phyloP scores from a whole-genome alignment of 2,888 invertebrate species.

The Pedicia rivosa region DNA sequence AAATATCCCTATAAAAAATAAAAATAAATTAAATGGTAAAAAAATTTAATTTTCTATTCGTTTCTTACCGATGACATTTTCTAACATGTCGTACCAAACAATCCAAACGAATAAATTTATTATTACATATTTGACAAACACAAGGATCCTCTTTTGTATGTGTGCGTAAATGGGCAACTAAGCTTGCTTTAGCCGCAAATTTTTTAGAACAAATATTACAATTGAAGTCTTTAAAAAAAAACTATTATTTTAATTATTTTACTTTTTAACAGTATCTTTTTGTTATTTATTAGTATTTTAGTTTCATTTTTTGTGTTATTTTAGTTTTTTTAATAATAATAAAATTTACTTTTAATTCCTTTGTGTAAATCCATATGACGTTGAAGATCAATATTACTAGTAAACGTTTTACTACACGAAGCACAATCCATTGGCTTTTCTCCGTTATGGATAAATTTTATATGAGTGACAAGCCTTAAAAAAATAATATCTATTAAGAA shows the following conservation, averaged over 20 bases:
- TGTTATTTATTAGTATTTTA: no score
- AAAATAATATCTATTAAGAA: no score
- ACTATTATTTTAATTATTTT: no score
- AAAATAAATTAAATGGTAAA: no score
- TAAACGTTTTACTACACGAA: conserved; percentile 40
- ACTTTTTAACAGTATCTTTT: no score
- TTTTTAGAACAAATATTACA: conserved; percentile 10
- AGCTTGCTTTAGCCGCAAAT: conserved; percentile 6
- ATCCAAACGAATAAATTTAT: conserved; percentile 51
- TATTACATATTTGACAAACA: conserved; percentile 33
- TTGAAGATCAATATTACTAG: conserved; percentile 42
- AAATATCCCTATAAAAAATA: no score
- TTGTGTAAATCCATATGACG: conserved; percentile 41
- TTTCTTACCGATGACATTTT: conserved; percentile 47
- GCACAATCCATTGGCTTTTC: conserved; percentile 41
- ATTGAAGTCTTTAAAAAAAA: conserved; percentile 12
- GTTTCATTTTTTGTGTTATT: no score
- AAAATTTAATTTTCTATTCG: no score
- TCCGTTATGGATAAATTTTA: conserved; percentile 46
- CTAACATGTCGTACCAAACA: conserved; percentile 4
- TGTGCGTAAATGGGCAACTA: conserved; percentile 3
- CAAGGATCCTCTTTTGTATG: conserved; percentile 8
- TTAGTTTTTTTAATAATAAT: no score
- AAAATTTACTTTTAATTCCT: conserved; percentile 21
- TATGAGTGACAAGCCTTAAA: conserved; percentile 35